A percentile compares a stretch with the other conserved stretches of the same genome.
Conservation (phyloP, 2,888 invertebrate species). For the Fabriciana adippe region DNA sequence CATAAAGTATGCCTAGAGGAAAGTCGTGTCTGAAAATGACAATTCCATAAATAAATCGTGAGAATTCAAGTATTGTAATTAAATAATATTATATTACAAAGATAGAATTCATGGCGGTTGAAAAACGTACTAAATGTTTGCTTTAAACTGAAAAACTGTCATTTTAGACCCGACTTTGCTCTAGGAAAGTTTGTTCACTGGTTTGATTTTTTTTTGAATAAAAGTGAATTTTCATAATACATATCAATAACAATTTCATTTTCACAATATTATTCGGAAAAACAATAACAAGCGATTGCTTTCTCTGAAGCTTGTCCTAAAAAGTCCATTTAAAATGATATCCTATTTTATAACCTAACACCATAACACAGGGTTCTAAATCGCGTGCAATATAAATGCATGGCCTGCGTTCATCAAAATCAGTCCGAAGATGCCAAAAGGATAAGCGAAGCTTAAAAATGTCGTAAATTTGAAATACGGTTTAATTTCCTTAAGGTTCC, state of each 20-base stretch:
- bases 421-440: constrained; percentile 50
- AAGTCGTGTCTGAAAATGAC: constrained; percentile 10
- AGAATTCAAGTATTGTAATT: neutral
- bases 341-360: constrained; percentile 24
- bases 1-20: constrained; percentile 27
- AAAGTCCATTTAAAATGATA: constrained; percentile 29
- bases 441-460: constrained; percentile 26
- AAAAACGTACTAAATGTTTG: too few relatives aligned
- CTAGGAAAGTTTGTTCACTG: constrained; percentile 13
- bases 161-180: constrained; percentile 12
- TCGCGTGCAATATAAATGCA: constrained; percentile 22
- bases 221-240: constrained; percentile 1
- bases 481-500: constrained; percentile 42
- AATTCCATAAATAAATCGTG: neutral
- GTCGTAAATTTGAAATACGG: constrained; percentile 31
- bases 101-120: too few relatives aligned
- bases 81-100: neutral
- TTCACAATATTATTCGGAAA: neutral
- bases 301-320: neutral
- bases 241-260: constrained; percentile 4
- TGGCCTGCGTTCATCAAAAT: constrained; percentile 18
- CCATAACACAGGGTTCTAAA: constrained; percentile 19
- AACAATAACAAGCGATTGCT: neutral
- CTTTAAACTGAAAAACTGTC: neutral
- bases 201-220: constrained; percentile 2